phyloP scores from a whole-genome alignment of 2,113 vertebrate species.

The Etia nguti region DNA sequence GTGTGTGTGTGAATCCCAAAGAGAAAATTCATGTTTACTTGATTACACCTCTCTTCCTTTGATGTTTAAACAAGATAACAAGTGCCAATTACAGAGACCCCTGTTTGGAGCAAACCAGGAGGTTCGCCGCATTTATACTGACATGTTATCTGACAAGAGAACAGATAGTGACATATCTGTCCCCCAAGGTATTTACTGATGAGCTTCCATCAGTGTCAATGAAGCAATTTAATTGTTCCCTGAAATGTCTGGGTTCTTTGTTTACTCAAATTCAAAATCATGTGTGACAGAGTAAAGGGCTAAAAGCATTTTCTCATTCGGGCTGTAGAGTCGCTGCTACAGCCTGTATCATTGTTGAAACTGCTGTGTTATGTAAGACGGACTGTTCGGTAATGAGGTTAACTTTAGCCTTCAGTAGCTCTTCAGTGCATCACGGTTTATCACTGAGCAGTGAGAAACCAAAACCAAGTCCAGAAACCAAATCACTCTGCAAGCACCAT shows the following conservation, averaged over 20 bases:
- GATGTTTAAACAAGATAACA: constrained; percentile 21
- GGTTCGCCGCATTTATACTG: background rate
- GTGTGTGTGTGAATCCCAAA: background rate
- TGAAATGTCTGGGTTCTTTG: background rate
- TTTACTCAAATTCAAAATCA: background rate
- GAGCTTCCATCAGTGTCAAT: background rate
- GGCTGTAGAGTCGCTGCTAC: background rate
- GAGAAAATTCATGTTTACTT: background rate
- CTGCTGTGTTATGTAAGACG: constrained; percentile 8
- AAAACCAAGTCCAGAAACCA: background rate
- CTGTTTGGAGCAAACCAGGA: background rate
- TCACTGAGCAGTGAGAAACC: background rate
- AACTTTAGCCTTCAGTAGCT: background rate
- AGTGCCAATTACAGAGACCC: constrained; percentile 5
- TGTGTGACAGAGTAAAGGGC: background rate
- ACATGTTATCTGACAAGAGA: background rate
- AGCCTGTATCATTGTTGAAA: background rate
- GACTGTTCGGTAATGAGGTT: constrained; percentile 22
- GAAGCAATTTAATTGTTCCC: background rate
- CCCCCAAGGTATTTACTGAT: background rate
- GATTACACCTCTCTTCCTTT: background rate
- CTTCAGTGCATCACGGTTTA: background rate
- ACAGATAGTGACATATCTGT: background rate
- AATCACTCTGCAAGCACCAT: constrained; percentile 36
- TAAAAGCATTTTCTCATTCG: background rate